phyloP scores from a whole-genome alignment of 1,140 invertebrate genomes.

The Halyomorpha halys region DNA sequence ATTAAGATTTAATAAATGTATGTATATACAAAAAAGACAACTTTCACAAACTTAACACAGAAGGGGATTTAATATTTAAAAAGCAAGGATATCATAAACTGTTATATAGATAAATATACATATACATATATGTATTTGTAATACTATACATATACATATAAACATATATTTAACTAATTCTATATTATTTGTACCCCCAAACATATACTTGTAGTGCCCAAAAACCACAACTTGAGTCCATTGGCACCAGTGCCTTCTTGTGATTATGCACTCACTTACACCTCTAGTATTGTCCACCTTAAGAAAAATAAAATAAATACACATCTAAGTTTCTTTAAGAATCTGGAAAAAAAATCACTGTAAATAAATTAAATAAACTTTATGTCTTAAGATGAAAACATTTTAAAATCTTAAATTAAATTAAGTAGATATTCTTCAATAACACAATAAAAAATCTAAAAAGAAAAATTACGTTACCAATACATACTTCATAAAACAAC shows the following conservation, averaged over 20 bases:
- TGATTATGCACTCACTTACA: conserved; percentile 11
- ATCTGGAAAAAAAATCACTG: conserved; percentile 1
- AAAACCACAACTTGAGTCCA: conserved; percentile 14
- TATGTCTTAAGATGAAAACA: too few species aligned
- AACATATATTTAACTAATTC: conserved; percentile 7
- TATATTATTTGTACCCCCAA: conserved; percentile 3
- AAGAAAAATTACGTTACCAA: too few species aligned
- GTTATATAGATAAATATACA: conserved; percentile 13
- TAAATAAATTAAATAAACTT: too few species aligned
- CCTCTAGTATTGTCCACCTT: conserved; percentile 20
- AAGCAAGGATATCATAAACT: background rate
- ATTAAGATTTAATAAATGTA: background rate
- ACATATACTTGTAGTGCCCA: conserved; percentile 18
- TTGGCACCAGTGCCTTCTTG: conserved; percentile 11
- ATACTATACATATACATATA: conserved; percentile 7
- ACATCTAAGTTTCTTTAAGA: too few species aligned
- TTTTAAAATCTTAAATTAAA: too few species aligned
- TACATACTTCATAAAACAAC: too few species aligned
- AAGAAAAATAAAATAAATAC: conserved; percentile 6
- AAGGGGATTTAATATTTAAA: conserved; percentile 6
- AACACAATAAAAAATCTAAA: too few species aligned
- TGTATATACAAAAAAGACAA: conserved; percentile 16
- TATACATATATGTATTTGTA: conserved; percentile 3
- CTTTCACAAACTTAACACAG: conserved; percentile 6
- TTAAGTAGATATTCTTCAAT: too few species aligned